Evolutionary conservation across 2,113 vertebrate genomes (phyloP).

Genomic region (Hepsetus odoe): DNA sequence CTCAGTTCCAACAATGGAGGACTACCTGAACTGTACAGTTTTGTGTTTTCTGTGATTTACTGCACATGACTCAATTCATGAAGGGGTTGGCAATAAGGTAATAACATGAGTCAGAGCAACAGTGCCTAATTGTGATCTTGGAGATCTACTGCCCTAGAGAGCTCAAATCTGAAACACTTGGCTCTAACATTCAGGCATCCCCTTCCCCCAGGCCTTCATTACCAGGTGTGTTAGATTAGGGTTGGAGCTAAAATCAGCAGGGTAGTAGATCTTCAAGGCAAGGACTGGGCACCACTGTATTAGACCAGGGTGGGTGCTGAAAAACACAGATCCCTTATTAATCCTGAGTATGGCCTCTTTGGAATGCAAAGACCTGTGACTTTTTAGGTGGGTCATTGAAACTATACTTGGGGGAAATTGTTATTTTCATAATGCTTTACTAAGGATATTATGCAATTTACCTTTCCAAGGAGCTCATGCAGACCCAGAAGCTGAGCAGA

Average conservation of each 20-base stretch:
- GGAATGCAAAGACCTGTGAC: conserved; percentile 6
- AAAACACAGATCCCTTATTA: not conserved
- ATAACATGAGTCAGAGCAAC: not conserved
- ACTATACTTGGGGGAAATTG: not conserved
- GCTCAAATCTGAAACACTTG: too few relatives aligned
- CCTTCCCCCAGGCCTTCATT: too few relatives aligned
- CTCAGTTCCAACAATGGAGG: not conserved
- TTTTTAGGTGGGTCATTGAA: not conserved
- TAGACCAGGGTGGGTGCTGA: not conserved
- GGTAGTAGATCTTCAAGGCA: too few relatives aligned
- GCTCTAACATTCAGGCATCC: too few relatives aligned
- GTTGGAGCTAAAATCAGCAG: too few relatives aligned
- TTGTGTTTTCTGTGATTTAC: not conserved
- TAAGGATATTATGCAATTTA: conserved; percentile 46
- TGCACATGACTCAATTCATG: not conserved
- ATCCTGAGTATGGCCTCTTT: not conserved
- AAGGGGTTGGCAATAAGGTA: not conserved
- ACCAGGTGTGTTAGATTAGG: too few relatives aligned
- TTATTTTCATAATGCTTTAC: not conserved
- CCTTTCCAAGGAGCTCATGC: conserved; percentile 85
- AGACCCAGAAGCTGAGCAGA: conserved; percentile 84
- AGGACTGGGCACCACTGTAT: too few relatives aligned
- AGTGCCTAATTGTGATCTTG: too few relatives aligned
- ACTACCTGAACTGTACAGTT: not conserved
- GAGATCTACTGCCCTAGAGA: too few relatives aligned